phyloP scores from a whole-genome alignment of 1,140 invertebrate species.

The Reticulitermes speratus region DNA sequence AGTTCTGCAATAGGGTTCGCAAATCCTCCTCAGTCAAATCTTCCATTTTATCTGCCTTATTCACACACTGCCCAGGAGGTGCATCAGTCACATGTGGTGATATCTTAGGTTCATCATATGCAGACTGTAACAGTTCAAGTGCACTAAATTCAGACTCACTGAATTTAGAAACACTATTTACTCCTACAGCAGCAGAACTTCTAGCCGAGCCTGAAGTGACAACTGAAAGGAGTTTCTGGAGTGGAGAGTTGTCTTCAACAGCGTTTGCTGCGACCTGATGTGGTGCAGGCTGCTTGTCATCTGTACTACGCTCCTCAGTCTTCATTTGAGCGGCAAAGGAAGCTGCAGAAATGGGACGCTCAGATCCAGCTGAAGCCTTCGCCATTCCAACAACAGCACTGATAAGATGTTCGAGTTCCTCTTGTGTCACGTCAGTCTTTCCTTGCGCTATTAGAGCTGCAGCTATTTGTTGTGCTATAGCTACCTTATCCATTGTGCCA shows the following conservation, averaged over 20 bases:
- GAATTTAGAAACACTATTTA: neutral
- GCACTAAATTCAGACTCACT: neutral
- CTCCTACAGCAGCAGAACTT: neutral
- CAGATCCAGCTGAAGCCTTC: neutral
- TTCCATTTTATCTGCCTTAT: conserved; percentile 56
- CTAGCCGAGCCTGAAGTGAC: neutral
- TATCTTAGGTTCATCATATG: conserved; percentile 22
- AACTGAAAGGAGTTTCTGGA: neutral
- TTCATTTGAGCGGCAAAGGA: conserved; percentile 45
- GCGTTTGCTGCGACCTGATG: neutral
- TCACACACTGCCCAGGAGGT: neutral
- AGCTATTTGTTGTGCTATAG: conserved; percentile 75
- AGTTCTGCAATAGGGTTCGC: conserved; percentile 73
- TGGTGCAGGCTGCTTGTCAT: neutral
- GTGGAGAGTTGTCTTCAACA: neutral
- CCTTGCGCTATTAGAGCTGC: conserved; percentile 72
- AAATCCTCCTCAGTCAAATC: conserved; percentile 72
- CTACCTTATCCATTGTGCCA: conserved; percentile 66
- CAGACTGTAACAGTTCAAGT: conserved; percentile 20
- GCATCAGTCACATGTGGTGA: neutral
- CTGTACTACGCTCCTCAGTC: conserved; percentile 5
- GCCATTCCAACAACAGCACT: conserved; percentile 63
- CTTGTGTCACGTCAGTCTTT: conserved; percentile 71
- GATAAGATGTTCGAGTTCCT: conserved; percentile 72
- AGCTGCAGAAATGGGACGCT: conserved; percentile 38